Conservation (phyloP, 2,113 vertebrate genomes). For the Heterocephalus glaber region DNA sequence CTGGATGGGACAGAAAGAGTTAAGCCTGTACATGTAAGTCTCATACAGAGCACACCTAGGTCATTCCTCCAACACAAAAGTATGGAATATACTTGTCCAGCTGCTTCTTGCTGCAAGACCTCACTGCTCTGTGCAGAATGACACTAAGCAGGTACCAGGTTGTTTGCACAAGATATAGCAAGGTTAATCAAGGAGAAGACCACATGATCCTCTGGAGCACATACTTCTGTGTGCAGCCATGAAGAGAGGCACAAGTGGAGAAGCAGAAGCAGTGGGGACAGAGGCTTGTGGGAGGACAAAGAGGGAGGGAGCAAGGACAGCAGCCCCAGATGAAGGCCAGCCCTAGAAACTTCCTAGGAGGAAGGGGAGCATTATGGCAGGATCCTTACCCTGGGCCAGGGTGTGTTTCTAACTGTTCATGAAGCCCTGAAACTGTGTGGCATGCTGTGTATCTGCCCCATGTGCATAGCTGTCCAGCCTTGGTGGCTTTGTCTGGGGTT, state of each 20-base stretch:
- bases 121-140: not conserved
- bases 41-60: conserved; percentile 45
- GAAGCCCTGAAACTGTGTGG: too few relatives aligned
- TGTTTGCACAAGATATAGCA: not conserved
- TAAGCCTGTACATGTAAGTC: not conserved
- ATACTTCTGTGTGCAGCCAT: fast-evolving
- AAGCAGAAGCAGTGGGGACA: not conserved
- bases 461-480: not conserved
- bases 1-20: not conserved
- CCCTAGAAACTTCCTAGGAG: not conserved
- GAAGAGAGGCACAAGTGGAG: not conserved
- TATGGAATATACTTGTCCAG: not conserved
- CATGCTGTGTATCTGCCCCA: not conserved
- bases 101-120: not conserved
- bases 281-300: not conserved
- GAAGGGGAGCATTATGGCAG: not conserved
- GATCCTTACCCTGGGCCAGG: not conserved
- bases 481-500: too few relatives aligned
- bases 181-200: conserved; percentile 36
- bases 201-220: fast-evolving
- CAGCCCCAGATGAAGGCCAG: not conserved
- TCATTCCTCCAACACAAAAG: conserved; percentile 56
- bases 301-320: not conserved
- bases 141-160: not conserved
- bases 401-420: not conserved